Percentiles rank a stretch among this genome's conserved stretches.
These are phyloP conservation scores for Zaprionus kolodkinae DNA, from an alignment of 1,140 invertebrate species.

Conservation along the genomic window DNA sequence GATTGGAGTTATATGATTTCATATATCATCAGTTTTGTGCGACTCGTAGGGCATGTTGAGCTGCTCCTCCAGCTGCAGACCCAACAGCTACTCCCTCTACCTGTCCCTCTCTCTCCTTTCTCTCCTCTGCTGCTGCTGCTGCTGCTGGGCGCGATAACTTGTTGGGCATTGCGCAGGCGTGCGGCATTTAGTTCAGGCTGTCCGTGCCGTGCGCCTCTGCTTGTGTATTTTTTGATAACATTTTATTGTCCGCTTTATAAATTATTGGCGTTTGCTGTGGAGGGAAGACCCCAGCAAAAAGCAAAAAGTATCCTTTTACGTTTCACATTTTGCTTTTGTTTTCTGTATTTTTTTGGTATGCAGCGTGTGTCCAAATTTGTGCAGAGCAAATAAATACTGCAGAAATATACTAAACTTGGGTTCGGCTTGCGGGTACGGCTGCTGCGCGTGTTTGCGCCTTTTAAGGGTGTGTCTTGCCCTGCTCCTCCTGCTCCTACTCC, in stretches of 20 bases:
- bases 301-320: constrained; percentile 80
- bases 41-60: constrained; percentile 35
- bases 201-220: constrained; percentile 45
- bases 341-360: constrained; percentile 58
- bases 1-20: constrained; percentile 82
- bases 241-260: constrained; percentile 83
- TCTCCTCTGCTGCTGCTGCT: no score
- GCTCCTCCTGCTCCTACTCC: neutral
- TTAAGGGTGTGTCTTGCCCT: constrained; percentile 56
- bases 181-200: constrained; percentile 83
- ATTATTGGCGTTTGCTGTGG: constrained; percentile 74
- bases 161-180: constrained; percentile 80
- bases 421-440: constrained; percentile 30
- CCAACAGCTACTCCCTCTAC: no score
- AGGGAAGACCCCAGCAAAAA: constrained; percentile 44
- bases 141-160: constrained; percentile 23
- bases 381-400: constrained; percentile 68
- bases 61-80: neutral
- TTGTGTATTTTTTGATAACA: constrained; percentile 74
- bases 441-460: constrained; percentile 75
- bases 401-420: constrained; percentile 41
- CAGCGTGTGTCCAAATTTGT: constrained; percentile 79
- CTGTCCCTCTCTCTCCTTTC: neutral
- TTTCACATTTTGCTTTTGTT: constrained; percentile 41
- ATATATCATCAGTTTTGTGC: constrained; percentile 69